Base-by-base conservation (phyloP, 2,113 vertebrate genomes). In the Microtus richardsoni region DNA sequence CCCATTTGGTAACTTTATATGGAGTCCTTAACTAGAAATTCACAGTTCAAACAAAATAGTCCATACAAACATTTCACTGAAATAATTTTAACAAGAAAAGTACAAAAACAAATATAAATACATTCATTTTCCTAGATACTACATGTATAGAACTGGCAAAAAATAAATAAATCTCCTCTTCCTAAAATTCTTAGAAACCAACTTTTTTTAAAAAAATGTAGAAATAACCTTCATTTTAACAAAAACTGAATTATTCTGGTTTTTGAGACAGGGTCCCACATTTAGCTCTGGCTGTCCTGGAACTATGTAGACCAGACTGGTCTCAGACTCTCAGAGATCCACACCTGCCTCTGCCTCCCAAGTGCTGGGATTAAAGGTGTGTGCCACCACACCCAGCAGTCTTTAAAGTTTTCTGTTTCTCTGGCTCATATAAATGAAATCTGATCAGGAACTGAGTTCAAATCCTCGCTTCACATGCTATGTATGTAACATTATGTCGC, bases 141-240 rank as follows among this genome's bases (percentile, higher is more conserved):
- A 16, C 28, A 62, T 79, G 58, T 95, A 22, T 60, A 95, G 22
- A 94, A 85, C 77, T 95, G 49, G 44, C 86, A 86, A 92, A 85
- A 91, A 91, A 66, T 30, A 66, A 33, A 66, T 66, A 89, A 93
- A 49, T 92, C 7, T 87, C 33, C 74, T 89, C 54, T 82, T 93
- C 91, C 71, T 58, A 93, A 93, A 78, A 79, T 84, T 87, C 52
- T 95, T 58, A 84, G 64, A 92, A 93, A 92, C 60, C 30, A 83
- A 7, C 26, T 92, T 87, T 68, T 11, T 68, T 5, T 47, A 64
- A 88, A 93, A 84, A 14, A 95, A 80, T 49, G 17, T 82, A 91
- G n/a, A 54, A 95, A 62, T 41, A 83, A 64, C 44, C 47, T 97
- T 95, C 66, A 95, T 60, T 83, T 95, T 87, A 89, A 91, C 47